A percentile compares a stretch with the other conserved stretches of the same genome.
Evolutionary conservation across 2,113 vertebrate species (phyloP).

Genomic region (Poeciliopsis retropinna): DNA sequence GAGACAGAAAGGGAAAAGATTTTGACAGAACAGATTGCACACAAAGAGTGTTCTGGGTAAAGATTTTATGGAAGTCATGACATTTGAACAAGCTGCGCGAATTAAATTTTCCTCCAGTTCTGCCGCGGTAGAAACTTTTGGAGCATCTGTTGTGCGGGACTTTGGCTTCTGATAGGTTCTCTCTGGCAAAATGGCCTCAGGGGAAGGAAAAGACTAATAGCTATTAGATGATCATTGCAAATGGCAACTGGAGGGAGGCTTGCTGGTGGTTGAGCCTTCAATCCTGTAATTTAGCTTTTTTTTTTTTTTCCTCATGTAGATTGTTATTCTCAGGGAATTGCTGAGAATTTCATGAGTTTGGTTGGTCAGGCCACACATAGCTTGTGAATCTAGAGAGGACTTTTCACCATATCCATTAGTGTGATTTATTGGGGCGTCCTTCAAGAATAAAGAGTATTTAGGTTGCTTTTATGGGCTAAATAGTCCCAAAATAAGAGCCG

Average conservation of each 20-base stretch:
- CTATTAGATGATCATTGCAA: background rate
- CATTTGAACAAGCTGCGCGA: background rate
- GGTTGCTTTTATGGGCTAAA: background rate
- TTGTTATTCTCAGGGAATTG: background rate
- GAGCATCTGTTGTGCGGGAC: background rate
- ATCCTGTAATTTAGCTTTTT: background rate
- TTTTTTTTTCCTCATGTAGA: background rate
- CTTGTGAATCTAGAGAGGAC: background rate
- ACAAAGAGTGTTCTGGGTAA: background rate
- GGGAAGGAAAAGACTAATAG: background rate
- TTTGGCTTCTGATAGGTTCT: background rate
- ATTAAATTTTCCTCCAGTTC: too few relatives aligned
- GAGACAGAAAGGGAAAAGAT: background rate
- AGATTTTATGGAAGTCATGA: background rate
- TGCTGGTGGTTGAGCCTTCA: background rate
- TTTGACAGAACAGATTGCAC: background rate
- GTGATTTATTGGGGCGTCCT: background rate
- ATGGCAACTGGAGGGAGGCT: background rate
- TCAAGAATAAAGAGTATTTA: background rate
- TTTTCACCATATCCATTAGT: background rate
- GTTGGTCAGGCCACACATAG: background rate
- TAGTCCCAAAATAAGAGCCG: background rate
- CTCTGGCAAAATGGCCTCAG: background rate
- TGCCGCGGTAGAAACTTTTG: background rate
- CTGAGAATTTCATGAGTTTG: background rate